Base-by-base conservation (phyloP, 2,113 vertebrate genomes). In the Cryptoleucopteryx plumbea region DNA sequence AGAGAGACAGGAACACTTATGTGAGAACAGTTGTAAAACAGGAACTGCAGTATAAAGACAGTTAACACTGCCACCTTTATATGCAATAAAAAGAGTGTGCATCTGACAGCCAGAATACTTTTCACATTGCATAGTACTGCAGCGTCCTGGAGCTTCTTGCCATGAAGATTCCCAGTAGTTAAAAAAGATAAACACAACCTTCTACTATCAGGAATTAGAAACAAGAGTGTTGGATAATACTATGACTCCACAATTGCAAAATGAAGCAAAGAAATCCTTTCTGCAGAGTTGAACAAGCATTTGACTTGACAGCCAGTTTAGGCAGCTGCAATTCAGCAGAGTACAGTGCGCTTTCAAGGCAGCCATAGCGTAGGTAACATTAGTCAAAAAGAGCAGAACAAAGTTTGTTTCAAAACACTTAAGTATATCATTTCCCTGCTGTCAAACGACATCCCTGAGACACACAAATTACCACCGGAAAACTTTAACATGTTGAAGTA, bases 331-430 rank as follows among this genome's bases (percentile, higher is more conserved):
- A 40, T 16, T 86, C 50, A 68, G 70, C 43, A 59, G 52, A 91
- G 55, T 43, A 81, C 22, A 75, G 56, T n/a, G 36, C 2, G 2
- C 36, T 56, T 71, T 72, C 38, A 36, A 50, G 56, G 36, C 21
- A 89, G 47, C 20, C 47, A 40, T 0, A 59, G 40, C 0, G 0
- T 4, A 66, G 0, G 0, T 21, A 88, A 80, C 27, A 15, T 1
- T 8, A 45, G 38, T 20, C 4, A 4, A 66, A 91, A 26, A 53
- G 7, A n/a, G 58, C 7, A 61, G 56, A 91, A 84, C 3, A 20
- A 86, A 86, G 17, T 45, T 82, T 78, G 34, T 31, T 84, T 59
- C 59, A n/a, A 43, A 93, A 82, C 56, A 61, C 45, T 47, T 36
- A 55, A 38, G 47, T 43, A 4, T 18, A 62, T 38, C 1, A 52